phyloP scores from a whole-genome alignment of 2,797 vertebrate species.

The Gambelia wislizenii region DNA sequence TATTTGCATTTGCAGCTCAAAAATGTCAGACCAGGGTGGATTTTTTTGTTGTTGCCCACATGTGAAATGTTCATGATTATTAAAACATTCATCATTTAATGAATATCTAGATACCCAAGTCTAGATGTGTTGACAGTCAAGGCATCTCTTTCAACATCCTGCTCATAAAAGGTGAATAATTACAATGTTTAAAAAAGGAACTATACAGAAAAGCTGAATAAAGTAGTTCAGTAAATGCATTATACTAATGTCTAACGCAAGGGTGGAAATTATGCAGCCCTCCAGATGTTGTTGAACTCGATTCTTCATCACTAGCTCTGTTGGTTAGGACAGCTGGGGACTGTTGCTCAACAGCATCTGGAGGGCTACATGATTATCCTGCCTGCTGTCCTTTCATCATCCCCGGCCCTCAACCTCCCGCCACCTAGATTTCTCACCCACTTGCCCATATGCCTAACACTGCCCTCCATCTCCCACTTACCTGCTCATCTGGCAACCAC shows the following conservation, averaged over 20 bases:
- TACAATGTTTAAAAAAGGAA: conserved; percentile 19
- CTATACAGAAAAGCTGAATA: background rate
- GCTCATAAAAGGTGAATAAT: conserved; percentile 26
- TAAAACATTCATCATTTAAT: conserved; percentile 36
- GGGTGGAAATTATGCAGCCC: too few species aligned
- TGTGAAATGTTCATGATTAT: conserved; percentile 25
- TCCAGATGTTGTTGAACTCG: too few species aligned
- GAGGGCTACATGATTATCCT: too few species aligned
- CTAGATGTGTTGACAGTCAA: background rate
- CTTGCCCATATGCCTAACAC: too few species aligned
- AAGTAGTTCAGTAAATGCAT: background rate
- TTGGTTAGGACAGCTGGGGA: too few species aligned
- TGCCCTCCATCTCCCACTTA: too few species aligned
- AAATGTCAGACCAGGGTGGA: conserved; percentile 38
- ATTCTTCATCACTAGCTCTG: too few species aligned
- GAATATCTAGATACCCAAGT: conserved; percentile 11
- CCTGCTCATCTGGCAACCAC: too few species aligned
- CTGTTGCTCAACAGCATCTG: too few species aligned
- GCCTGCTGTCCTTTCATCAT: too few species aligned
- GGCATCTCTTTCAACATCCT: background rate
- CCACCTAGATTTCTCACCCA: too few species aligned
- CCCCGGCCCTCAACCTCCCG: too few species aligned
- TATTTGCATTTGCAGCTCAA: conserved; percentile 29
- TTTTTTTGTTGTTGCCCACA: conserved; percentile 38
- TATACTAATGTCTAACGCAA: background rate